Evolutionary conservation across 2,113 vertebrate species (phyloP).

Genomic region (Pica pica): DNA sequence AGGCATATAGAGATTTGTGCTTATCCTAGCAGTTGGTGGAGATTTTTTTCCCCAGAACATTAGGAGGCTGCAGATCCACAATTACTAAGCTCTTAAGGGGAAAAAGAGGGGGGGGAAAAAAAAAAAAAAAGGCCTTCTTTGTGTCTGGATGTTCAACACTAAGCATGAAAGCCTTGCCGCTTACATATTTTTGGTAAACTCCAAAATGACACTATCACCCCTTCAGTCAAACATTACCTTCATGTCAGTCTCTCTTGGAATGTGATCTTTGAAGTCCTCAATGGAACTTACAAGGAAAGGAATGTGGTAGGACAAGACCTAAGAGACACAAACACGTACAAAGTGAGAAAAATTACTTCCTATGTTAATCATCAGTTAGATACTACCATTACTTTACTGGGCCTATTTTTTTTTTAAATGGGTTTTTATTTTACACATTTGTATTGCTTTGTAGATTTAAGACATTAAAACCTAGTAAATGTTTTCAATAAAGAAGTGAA

Average conservation of each 20-base stretch:
- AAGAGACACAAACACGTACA: neutral
- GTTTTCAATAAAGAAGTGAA: neutral
- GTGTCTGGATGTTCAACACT: neutral
- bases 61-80: neutral
- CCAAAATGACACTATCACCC: neutral
- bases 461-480: neutral
- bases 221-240: conserved; percentile 78
- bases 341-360: neutral
- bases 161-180: neutral
- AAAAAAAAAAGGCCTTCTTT: neutral
- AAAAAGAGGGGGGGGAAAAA: accelerated
- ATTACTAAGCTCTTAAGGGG: neutral
- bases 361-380: neutral
- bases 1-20: neutral
- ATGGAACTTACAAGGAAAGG: conserved; percentile 98
- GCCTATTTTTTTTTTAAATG: neutral
- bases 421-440: neutral
- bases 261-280: conserved; percentile 98
- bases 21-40: neutral
- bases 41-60: neutral
- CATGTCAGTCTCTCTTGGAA: conserved; percentile 99
- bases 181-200: neutral
- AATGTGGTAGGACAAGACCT: conserved; percentile 98
- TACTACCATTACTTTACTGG: neutral
- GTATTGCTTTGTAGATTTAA: neutral